phyloP scores from a whole-genome alignment of 1,140 invertebrate species.

The Aphaenogaster rudis region DNA sequence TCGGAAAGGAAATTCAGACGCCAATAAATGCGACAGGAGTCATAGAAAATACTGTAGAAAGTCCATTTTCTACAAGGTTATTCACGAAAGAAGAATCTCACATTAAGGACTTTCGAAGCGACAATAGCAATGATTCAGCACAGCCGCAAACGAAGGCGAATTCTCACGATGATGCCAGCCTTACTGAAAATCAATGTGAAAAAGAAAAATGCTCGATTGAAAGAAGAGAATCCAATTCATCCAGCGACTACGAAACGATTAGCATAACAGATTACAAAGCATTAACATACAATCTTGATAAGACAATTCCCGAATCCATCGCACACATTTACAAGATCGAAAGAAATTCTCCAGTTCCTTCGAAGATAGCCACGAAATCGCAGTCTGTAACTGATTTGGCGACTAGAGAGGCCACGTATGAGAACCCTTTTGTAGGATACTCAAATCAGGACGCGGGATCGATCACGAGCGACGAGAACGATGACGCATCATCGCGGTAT shows the following conservation, averaged over 20 bases:
- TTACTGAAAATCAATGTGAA: neutral
- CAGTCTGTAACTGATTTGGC: constrained; percentile 5
- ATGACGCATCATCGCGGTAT: neutral
- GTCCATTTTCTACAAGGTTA: neutral
- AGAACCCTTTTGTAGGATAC: constrained; percentile 6
- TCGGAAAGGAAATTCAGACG: constrained; percentile 5
- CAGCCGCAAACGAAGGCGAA: constrained; percentile 2
- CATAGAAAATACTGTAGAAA: constrained; percentile 39
- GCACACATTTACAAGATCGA: neutral
- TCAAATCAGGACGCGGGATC: neutral
- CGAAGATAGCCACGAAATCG: constrained; percentile 22
- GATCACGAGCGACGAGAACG: neutral
- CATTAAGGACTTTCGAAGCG: neutral
- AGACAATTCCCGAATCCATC: neutral
- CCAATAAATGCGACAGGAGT: neutral
- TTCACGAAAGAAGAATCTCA: constrained; percentile 34
- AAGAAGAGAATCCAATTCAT: neutral
- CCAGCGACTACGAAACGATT: constrained; percentile 66
- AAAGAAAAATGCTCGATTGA: constrained; percentile 11
- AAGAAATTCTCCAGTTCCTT: neutral
- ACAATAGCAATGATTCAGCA: constrained; percentile 6
- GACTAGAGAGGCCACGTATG: neutral
- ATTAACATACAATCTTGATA: neutral
- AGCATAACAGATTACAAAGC: constrained; percentile 15
- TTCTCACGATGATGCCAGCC: neutral